phyloP scores from a whole-genome alignment of 2,113 vertebrate genomes.

The Antidorcas marsupialis region DNA sequence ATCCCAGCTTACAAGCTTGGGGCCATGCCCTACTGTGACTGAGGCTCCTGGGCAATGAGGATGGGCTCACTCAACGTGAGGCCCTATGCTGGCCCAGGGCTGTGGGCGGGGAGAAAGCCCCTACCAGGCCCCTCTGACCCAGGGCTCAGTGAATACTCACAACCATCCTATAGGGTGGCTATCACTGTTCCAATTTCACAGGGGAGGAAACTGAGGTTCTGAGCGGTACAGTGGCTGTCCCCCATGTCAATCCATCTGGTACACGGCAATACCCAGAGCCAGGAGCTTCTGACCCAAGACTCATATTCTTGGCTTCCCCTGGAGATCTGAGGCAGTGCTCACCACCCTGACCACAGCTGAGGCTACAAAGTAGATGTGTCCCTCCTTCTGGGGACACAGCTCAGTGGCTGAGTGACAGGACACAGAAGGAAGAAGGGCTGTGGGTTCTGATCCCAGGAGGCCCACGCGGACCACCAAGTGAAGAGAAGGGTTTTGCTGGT shows the following conservation, averaged over 20 bases:
- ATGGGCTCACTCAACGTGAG: fast-evolving
- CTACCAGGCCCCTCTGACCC: background rate
- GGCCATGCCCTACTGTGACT: too few relatives aligned
- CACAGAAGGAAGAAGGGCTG: background rate
- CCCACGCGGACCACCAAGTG: fast-evolving
- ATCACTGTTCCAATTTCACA: background rate
- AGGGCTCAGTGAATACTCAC: background rate
- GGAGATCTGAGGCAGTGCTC: background rate
- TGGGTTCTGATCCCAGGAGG: background rate
- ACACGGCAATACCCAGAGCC: fast-evolving
- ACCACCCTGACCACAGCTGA: background rate
- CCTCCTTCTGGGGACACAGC: background rate
- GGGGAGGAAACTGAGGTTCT: background rate
- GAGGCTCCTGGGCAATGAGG: background rate
- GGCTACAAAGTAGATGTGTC: too few relatives aligned
- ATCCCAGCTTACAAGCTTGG: background rate
- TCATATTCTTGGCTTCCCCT: background rate
- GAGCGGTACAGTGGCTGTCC: background rate
- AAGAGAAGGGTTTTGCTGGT: conserved; percentile 1
- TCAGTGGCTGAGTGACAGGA: background rate
- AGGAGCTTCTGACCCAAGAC: background rate
- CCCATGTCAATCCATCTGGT: background rate
- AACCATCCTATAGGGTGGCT: background rate
- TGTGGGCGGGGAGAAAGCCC: background rate
- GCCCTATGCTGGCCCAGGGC: background rate